A percentile compares a stretch with the other conserved stretches of the same genome.
These are phyloP conservation scores for Hypsibius dujardini DNA, from an alignment of 1,140 invertebrate species.

Conservation along the genomic window DNA sequence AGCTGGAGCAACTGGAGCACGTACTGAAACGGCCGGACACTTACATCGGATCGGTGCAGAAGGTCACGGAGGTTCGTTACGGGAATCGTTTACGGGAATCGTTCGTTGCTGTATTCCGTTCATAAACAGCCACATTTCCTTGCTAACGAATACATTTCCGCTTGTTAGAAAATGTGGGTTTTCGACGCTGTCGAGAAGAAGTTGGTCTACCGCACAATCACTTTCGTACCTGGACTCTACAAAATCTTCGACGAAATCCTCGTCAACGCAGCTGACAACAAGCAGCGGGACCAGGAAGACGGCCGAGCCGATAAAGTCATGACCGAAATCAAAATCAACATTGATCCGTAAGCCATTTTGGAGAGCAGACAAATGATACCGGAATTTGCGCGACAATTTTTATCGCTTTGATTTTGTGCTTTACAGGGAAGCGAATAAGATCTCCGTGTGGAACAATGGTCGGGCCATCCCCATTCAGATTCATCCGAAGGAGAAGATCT, in stretches of 20 bases:
- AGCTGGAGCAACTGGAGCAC: slow-evolving; percentile 47
- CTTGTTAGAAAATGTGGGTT: slow-evolving; percentile 70
- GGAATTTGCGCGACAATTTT: too few species aligned
- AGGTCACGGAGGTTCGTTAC: slow-evolving; percentile 45
- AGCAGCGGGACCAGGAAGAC: slow-evolving; percentile 79
- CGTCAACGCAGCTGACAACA: slow-evolving; percentile 99
- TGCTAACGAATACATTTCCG: slow-evolving; percentile 16
- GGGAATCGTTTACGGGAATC: too few species aligned
- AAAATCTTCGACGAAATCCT: slow-evolving; percentile 99
- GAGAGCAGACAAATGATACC: too few species aligned
- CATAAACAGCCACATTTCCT: too few species aligned
- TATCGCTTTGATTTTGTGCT: slow-evolving; percentile 18
- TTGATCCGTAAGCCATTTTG: slow-evolving; percentile 52
- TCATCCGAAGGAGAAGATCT: slow-evolving; percentile 97
- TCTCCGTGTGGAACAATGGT: slow-evolving; percentile 95
- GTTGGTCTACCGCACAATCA: slow-evolving; percentile 72
- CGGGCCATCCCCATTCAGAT: slow-evolving; percentile 91
- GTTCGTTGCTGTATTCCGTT: too few species aligned
- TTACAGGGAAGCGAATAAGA: slow-evolving; percentile 62
- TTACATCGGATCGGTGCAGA: slow-evolving; percentile 90
- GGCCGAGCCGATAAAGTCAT: too few species aligned
- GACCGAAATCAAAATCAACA: slow-evolving; percentile 89
- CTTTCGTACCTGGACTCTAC: slow-evolving; percentile 89
- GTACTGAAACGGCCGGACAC: slow-evolving; percentile 93
- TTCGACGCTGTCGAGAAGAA: slow-evolving; percentile 52